Evolutionary conservation across 53 echinoderm and acorn worm species (phyloP).

Genomic region (Arbacia lixula): DNA sequence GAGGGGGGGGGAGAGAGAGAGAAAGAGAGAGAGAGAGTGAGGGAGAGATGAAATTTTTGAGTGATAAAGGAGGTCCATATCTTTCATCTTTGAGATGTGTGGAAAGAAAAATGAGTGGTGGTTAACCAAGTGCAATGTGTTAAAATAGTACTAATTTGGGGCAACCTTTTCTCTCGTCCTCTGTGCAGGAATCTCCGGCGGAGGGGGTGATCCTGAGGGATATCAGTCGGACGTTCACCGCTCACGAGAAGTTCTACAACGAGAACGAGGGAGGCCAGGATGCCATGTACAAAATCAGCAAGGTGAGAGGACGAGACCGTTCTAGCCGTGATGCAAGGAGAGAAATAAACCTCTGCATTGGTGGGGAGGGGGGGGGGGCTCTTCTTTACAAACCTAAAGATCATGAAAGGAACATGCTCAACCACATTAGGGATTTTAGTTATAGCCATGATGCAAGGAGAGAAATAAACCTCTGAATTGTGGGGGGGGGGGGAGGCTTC

Average conservation of each 20-base stretch:
- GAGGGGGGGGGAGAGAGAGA: neutral
- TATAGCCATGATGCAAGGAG: too few relatives aligned
- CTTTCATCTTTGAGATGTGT: neutral
- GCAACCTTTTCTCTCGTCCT: neutral
- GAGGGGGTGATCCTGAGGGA: constrained; percentile 87
- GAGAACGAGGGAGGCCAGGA: constrained; percentile 98
- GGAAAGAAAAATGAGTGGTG: neutral
- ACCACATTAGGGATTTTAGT: too few relatives aligned
- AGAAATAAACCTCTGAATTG: too few relatives aligned
- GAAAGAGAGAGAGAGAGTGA: neutral
- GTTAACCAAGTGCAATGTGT: neutral
- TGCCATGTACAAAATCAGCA: constrained; percentile 97
- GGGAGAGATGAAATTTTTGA: neutral
- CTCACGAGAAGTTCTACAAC: constrained; percentile 93
- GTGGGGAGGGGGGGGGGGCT: too few relatives aligned
- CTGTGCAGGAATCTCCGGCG: constrained; percentile 73
- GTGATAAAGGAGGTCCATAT: neutral
- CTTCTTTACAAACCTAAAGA: too few relatives aligned
- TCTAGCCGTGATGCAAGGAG: too few relatives aligned
- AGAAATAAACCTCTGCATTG: too few relatives aligned
- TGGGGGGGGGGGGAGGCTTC: too few relatives aligned
- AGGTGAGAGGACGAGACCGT: too few relatives aligned
- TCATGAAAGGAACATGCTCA: too few relatives aligned
- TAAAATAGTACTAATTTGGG: neutral
- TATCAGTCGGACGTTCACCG: constrained; percentile 93